phyloP scores from a whole-genome alignment of 2,797 vertebrate species.

The Bucorvus abyssinicus region DNA sequence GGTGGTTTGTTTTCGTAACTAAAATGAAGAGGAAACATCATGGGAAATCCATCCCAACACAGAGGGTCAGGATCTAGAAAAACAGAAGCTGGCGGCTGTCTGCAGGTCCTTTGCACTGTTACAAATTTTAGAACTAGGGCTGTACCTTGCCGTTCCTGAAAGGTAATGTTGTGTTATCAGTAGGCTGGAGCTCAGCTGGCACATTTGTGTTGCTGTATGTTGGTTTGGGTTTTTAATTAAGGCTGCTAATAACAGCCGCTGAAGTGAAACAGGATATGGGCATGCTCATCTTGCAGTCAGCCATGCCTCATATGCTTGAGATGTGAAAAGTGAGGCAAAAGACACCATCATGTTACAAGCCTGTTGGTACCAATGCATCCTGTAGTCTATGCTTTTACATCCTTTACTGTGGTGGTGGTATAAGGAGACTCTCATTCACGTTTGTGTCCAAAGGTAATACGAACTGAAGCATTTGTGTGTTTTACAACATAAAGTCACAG shows the following conservation, averaged over 20 bases:
- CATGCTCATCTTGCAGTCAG: not conserved
- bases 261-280: not conserved
- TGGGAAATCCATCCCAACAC: not conserved
- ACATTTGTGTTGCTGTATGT: not conserved
- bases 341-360: not conserved
- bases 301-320: not conserved
- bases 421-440: not conserved
- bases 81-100: not conserved
- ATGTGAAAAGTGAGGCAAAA: not conserved
- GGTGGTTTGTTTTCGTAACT: not conserved
- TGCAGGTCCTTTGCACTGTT: not conserved
- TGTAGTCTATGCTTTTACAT: not conserved
- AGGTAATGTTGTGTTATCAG: not conserved
- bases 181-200: not conserved
- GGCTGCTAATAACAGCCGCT: not conserved
- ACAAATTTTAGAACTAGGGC: not conserved
- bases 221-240: not conserved
- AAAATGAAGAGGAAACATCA: not conserved
- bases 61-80: not conserved
- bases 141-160: not conserved
- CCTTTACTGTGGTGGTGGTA: not conserved
- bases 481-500: not conserved
- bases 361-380: not conserved
- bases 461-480: not conserved
- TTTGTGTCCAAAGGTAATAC: not conserved